Conservation (phyloP, 2,113 vertebrate species). For the Dromaius novaehollandiae region DNA sequence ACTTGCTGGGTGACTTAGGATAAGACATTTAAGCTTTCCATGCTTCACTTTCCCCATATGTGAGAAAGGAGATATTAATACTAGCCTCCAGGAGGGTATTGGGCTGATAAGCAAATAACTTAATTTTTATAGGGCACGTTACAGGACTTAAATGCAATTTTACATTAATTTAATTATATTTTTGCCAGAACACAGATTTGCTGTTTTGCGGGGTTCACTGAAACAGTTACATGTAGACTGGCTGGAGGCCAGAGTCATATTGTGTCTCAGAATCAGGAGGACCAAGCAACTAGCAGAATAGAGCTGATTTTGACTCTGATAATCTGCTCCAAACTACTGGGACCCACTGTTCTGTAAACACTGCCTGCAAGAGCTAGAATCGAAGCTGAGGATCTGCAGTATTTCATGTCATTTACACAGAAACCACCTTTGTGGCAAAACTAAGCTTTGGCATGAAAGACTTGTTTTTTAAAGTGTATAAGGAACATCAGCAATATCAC, state of each 20-base stretch:
- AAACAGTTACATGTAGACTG: neutral
- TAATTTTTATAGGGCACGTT: neutral
- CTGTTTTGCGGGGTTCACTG: neutral
- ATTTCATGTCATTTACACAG: neutral
- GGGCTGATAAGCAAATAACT: neutral
- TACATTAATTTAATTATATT: neutral
- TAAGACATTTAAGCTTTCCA: neutral
- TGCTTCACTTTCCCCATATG: neutral
- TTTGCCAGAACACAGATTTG: neutral
- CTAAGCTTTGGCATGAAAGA: neutral
- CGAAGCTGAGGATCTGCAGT: neutral
- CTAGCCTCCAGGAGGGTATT: neutral
- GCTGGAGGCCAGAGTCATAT: neutral
- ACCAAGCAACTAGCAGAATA: neutral
- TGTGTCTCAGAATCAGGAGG: neutral
- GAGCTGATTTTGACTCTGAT: neutral
- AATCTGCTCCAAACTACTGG: neutral
- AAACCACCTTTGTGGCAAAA: neutral
- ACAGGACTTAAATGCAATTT: neutral
- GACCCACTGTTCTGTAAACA: neutral
- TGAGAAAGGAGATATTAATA: neutral
- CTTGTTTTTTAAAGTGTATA: neutral
- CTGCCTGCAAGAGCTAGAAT: neutral
- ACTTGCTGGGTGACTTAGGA: neutral
- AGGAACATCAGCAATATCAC: neutral